Base-by-base conservation (phyloP, 2,113 vertebrate species). In the Acinonyx jubatus region DNA sequence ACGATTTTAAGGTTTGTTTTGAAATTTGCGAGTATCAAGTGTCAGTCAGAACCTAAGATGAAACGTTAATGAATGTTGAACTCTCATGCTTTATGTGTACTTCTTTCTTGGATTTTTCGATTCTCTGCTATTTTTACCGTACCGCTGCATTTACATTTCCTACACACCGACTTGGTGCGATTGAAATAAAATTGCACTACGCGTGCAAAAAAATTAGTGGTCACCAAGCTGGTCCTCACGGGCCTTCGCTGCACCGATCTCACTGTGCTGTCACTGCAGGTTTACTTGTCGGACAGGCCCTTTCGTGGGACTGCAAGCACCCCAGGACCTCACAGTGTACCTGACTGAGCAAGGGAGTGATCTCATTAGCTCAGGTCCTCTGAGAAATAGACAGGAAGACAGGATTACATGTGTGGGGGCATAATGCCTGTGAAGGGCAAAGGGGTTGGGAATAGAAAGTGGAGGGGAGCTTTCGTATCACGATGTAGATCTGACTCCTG, bases 81-180 rank as follows among this genome's bases (percentile, higher is more conserved):
- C 98, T 97, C 97, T 98, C 98, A 92, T 98, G 98, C 98, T 98
- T 97, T 98, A 98, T 98, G 97, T 98, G 97, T 99, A 98, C 94
- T 99, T 99, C 98, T 98, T 99, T 98, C 98, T 97, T 98, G 98
- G 98, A 80, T 98, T 98, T 98, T 98, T 99, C 99, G 98, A 97
- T 98, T 99, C 99, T 99, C 98, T 99, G 99, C 99, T 99, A 98
- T 99, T 99, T 99, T 99, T 99, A 99, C 97, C 97, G 94, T 99
- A 98, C 98, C 99, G 99, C 99, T 99, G 98, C 98, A 97, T 99
- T 99, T 99, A 99, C 98, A 99, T 99, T 99, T 99, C 99, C 99
- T 99, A 99, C 99, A 99, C 98, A 99, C 99, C 99, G 99, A 99
- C 99, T 99, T 99, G 99, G 99, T 99, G 99, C 98, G 98, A 99